Base-by-base conservation (phyloP, 2,888 invertebrate species). In the Hypena proboscidalis region DNA sequence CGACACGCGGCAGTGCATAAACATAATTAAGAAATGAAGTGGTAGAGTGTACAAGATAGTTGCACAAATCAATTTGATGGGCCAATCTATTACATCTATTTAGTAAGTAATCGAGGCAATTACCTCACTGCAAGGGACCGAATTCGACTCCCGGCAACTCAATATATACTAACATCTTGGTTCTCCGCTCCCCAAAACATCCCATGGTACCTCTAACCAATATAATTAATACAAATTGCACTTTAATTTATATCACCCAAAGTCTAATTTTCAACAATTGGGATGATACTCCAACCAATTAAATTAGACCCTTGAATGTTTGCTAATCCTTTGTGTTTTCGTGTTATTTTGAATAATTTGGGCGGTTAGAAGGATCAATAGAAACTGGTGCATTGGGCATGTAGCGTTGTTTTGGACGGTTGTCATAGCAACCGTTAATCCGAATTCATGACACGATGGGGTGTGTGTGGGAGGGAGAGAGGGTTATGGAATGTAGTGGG, bases 401-500 rank as follows among this genome's bases (percentile, higher is more conserved):
- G 70, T 65, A 69, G 61, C 70, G 73, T 79, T 86, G 83, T 85
- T 89, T 86, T 80, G 76, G 75, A 56, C 62, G 69, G 88, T 89
- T 80, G 78, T 72, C 73, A 89, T 89, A 71, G 81, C 57, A 72
- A 90, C 88, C 71, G 66, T 68, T 76, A 76, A 82, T 83, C 76
- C 74, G 69, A 80, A 80, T 81, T 77, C 64, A 72, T 62, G 60
- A 71, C 59, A 63, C 34, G 51, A 38, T 72, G 71, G 90, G 89
- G 87, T 85, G 81, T 64, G 45, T 59, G 60, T 62, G 68, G 42
- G 67, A 54, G 65, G 67, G 61, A 56, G 73, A 70, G 40, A 67
- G n/a, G 42, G 23, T 40, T 35, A 60, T 47, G 47, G 13, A 10
- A 20, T 43, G 21, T 4, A 7, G 19, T 41, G 42, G 41, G 46